Conservation (phyloP, 2,113 vertebrate species). For the Morone saxatilis region DNA sequence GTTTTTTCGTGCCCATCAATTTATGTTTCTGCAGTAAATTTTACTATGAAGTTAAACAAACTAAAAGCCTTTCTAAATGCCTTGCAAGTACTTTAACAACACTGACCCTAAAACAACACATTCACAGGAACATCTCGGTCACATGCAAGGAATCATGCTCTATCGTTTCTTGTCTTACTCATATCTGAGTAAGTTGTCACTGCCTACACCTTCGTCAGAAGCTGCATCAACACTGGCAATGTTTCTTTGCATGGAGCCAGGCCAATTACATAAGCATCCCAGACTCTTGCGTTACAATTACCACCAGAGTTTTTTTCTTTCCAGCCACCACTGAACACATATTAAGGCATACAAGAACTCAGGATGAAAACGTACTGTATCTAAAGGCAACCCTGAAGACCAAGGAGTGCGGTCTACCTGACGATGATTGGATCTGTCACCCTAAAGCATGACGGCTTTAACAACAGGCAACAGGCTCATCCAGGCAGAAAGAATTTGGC, state of each 20-base stretch:
- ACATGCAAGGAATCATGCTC: constrained; percentile 2
- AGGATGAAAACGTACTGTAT: constrained; percentile 21
- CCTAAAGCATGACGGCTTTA: constrained; percentile 53
- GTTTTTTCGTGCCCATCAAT: background rate
- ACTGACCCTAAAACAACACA: constrained; percentile 34
- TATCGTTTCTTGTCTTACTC: constrained; percentile 17
- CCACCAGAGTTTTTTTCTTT: constrained; percentile 38
- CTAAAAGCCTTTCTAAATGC: constrained; percentile 34
- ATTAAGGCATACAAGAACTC: constrained; percentile 8
- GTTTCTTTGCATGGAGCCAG: constrained; percentile 34
- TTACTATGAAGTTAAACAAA: constrained; percentile 46
- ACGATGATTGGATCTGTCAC: constrained; percentile 65
- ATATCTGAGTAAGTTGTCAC: background rate
- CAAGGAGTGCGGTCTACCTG: constrained; percentile 41
- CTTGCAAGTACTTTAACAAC: constrained; percentile 42
- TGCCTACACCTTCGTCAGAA: constrained; percentile 15
- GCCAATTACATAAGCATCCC: constrained; percentile 57
- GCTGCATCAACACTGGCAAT: constrained; percentile 30
- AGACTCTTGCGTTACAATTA: constrained; percentile 48
- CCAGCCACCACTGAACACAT: constrained; percentile 19
- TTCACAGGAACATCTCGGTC: constrained; percentile 5
- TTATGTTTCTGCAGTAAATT: constrained; percentile 55
- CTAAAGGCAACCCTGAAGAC: constrained; percentile 15
- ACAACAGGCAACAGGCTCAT: constrained; percentile 44
- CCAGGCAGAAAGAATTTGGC: constrained; percentile 57